Conservation (phyloP, 2,113 vertebrate genomes). For the Crotalus helleri region DNA sequence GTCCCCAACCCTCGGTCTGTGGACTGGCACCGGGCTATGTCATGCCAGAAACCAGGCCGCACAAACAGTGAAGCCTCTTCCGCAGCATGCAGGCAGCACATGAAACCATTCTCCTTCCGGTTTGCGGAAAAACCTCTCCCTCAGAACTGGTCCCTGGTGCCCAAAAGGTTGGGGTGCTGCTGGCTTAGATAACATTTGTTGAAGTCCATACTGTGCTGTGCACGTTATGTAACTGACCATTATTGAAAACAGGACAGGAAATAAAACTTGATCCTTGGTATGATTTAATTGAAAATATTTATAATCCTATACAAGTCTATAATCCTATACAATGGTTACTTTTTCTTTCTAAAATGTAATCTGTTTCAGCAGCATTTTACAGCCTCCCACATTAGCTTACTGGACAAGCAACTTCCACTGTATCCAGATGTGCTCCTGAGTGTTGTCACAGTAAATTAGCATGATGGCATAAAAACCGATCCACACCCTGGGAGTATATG, state of each 20-base stretch:
- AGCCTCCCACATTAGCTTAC: neutral
- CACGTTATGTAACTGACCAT: neutral
- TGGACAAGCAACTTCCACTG: slow-evolving; percentile 29
- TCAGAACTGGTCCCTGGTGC: neutral
- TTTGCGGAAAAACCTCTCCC: neutral
- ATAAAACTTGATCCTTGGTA: neutral
- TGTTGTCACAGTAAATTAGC: slow-evolving; percentile 52
- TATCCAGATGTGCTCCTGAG: neutral
- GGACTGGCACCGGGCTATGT: neutral
- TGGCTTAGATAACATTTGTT: neutral
- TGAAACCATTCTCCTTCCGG: neutral
- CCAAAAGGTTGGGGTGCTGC: neutral
- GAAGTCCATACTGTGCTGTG: neutral
- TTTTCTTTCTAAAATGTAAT: slow-evolving; percentile 25
- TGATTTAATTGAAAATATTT: neutral
- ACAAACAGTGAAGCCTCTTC: neutral
- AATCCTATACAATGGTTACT: neutral
- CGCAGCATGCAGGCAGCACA: neutral
- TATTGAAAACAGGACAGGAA: neutral
- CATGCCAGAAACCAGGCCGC: neutral
- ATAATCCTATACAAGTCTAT: slow-evolving; percentile 4
- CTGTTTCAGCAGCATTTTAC: slow-evolving; percentile 9
- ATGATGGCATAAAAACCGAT: slow-evolving; percentile 61
- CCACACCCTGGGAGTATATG: slow-evolving; percentile 60
- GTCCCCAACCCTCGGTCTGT: neutral